Conservation (phyloP, 2,888 invertebrate genomes). For the Drosophila neutralis region DNA sequence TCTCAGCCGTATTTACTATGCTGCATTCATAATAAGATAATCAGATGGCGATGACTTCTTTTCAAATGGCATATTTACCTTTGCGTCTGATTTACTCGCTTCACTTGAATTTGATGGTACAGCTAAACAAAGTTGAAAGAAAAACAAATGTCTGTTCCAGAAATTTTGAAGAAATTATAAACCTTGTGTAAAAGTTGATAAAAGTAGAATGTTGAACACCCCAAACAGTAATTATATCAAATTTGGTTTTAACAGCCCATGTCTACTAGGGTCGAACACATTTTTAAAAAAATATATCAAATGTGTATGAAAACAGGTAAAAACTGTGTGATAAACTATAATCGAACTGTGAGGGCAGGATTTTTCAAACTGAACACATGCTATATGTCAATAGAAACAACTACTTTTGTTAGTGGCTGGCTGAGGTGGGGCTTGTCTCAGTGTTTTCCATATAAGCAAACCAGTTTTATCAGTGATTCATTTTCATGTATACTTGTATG, state of each 20-base stretch:
- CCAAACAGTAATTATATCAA: conserved; percentile 11
- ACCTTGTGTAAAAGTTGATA: conserved; percentile 57
- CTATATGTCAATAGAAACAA: background rate
- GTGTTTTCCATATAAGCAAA: background rate
- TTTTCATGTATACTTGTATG: background rate
- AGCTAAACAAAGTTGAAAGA: conserved; percentile 32
- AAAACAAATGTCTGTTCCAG: conserved; percentile 48
- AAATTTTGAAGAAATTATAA: conserved; percentile 72
- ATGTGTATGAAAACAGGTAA: background rate
- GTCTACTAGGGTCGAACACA: conserved; percentile 37
- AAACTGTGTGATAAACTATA: background rate
- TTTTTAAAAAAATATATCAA: background rate
- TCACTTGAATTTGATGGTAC: conserved; percentile 62
- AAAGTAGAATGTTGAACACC: conserved; percentile 33
- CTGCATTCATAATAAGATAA: conserved; percentile 2
- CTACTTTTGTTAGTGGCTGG: background rate
- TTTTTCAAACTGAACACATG: background rate
- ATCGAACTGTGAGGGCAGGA: background rate
- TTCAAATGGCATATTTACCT: conserved; percentile 23
- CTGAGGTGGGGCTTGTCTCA: background rate
- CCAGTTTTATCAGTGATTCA: too few relatives aligned
- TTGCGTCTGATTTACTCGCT: conserved; percentile 54
- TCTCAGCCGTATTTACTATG: conserved; percentile 6
- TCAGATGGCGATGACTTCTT: background rate
- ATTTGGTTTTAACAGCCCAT: conserved; percentile 22